phyloP scores from a whole-genome alignment of 1,140 invertebrate species.

The Lineus longissimus region DNA sequence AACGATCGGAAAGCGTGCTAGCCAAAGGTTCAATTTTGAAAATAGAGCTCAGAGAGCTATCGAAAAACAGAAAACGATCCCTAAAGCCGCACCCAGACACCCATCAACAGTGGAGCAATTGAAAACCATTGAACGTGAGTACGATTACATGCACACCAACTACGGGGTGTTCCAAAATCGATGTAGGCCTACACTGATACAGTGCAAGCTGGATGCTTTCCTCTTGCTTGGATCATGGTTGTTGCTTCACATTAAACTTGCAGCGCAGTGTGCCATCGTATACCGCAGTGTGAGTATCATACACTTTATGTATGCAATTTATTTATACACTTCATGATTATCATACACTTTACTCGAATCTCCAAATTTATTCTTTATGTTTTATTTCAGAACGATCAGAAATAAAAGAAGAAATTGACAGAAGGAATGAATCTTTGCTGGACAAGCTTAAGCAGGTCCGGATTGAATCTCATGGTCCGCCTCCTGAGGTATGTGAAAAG shows the following conservation, averaged over 20 bases:
- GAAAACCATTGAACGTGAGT: background rate
- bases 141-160: background rate
- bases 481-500: background rate
- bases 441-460: background rate
- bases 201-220: too few relatives aligned
- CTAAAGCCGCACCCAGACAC: background rate
- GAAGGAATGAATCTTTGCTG: background rate
- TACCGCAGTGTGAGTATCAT: background rate
- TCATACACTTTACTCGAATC: background rate
- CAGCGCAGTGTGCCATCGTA: background rate
- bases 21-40: background rate
- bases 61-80: background rate
- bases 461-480: slow-evolving; percentile 2
- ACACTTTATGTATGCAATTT: background rate
- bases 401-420: slow-evolving; percentile 4
- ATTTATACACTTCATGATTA: background rate
- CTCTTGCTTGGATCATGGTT: too few relatives aligned
- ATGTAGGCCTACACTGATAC: too few relatives aligned
- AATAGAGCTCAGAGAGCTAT: background rate
- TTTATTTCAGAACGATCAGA: background rate
- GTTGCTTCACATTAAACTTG: too few relatives aligned
- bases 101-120: background rate
- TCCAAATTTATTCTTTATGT: background rate
- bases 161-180: background rate
- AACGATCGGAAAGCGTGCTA: background rate